Conservation (phyloP, 2,113 vertebrate genomes). For the Pandion haliaetus region DNA sequence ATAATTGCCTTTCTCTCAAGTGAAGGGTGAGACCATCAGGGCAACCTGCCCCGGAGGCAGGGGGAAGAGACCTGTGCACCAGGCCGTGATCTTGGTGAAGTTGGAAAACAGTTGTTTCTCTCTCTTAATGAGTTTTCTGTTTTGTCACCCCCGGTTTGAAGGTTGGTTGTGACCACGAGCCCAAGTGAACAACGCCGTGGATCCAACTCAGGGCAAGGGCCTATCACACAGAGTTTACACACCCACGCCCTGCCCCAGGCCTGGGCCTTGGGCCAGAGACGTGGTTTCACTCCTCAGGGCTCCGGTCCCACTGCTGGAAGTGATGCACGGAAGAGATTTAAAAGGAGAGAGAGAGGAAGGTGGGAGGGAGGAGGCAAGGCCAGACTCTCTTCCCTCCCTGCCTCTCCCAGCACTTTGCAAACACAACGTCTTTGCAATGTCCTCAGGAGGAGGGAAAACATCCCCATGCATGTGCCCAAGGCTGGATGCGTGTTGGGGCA, state of each 20-base stretch:
- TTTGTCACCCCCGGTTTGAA: not conserved
- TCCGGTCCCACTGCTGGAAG: not conserved
- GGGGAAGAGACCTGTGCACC: not conserved
- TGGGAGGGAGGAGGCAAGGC: not conserved
- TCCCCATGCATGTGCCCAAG: not conserved
- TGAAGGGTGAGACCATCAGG: not conserved
- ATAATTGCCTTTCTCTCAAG: not conserved
- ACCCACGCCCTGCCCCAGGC: not conserved
- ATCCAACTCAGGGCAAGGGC: not conserved
- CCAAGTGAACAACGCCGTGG: rapidly evolving
- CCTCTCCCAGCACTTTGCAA: not conserved
- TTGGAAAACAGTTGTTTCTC: not conserved
- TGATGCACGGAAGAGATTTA: not conserved
- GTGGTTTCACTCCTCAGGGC: not conserved
- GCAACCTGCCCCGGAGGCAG: not conserved
- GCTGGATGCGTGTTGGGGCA: not conserved
- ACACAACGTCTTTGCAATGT: not conserved
- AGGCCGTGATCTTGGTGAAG: not conserved
- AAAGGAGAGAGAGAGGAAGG: not conserved
- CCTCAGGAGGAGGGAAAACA: not conserved
- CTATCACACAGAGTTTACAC: not conserved
- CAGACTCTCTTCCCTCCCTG: not conserved
- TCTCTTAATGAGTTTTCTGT: not conserved
- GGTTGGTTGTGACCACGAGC: not conserved
- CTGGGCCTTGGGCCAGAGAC: not conserved